Evolutionary conservation across 2,888 invertebrate genomes (phyloP).

Genomic region (Drepanosiphum platanoidis): DNA sequence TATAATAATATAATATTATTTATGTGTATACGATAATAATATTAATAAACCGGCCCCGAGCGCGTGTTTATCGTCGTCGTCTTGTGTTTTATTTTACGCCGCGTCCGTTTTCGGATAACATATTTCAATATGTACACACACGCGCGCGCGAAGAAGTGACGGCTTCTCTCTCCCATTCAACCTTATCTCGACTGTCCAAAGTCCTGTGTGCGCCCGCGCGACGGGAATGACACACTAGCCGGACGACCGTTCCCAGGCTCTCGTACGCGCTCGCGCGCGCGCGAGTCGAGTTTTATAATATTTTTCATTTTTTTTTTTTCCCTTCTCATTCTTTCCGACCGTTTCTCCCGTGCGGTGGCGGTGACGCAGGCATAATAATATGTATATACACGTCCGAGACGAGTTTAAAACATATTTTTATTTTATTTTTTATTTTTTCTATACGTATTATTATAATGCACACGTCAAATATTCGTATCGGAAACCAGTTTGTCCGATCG

Average conservation of each 20-base stretch:
- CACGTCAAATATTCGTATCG: slow-evolving; percentile 57
- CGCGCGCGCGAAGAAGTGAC: not conserved
- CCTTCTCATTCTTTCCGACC: not conserved
- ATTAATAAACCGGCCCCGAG: slow-evolving; percentile 38
- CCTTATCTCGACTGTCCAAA: slow-evolving; percentile 48
- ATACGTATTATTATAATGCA: slow-evolving; percentile 28
- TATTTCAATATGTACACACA: slow-evolving; percentile 18
- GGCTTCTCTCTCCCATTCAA: slow-evolving; percentile 32
- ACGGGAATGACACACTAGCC: slow-evolving; percentile 51
- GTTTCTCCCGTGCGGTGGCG: not conserved
- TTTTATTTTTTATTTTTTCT: not conserved
- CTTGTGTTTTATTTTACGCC: slow-evolving; percentile 9
- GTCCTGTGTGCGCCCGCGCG: slow-evolving; percentile 10
- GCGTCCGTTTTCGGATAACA: slow-evolving; percentile 45
- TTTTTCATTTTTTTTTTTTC: not conserved
- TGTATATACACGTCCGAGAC: slow-evolving; percentile 14
- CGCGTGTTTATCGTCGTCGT: slow-evolving; percentile 8
- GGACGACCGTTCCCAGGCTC: slow-evolving; percentile 34
- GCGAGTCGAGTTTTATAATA: slow-evolving; percentile 27
- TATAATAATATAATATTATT: slow-evolving; percentile 3
- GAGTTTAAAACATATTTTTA: slow-evolving; percentile 30
- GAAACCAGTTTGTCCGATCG: slow-evolving; percentile 57
- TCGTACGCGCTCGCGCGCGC: not conserved
- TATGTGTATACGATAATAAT: not conserved
- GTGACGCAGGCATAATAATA: slow-evolving; percentile 1